phyloP scores from a whole-genome alignment of 2,888 invertebrate species.

The Pseudoips prasinana region DNA sequence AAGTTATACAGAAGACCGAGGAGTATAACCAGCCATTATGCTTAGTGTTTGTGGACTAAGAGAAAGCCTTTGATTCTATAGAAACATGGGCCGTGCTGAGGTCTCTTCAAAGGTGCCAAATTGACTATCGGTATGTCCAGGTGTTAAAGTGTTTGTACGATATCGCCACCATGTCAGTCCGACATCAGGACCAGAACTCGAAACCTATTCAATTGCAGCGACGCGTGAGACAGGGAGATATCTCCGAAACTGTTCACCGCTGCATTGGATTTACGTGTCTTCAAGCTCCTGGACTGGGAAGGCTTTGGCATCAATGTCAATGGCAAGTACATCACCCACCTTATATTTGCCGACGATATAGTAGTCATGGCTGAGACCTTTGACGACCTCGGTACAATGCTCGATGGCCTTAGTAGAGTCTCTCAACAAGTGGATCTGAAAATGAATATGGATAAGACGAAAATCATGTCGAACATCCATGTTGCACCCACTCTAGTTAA shows the following conservation, averaged over 20 bases:
- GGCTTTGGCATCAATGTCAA: not conserved
- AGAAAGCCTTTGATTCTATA: slow-evolving; percentile 1
- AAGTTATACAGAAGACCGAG: slow-evolving; percentile 2
- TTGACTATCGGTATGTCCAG: slow-evolving; percentile 2
- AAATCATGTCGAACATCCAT: not conserved
- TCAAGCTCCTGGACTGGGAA: slow-evolving; percentile 1
- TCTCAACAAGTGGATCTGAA: not conserved
- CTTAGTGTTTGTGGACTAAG: slow-evolving; percentile 1
- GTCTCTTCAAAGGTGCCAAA: slow-evolving; percentile 2
- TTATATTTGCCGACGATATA: slow-evolving; percentile 1
- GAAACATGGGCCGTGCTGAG: slow-evolving; percentile 1
- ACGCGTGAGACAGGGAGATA: slow-evolving; percentile 2
- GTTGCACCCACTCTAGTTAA: not conserved
- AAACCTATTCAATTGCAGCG: not conserved
- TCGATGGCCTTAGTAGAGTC: not conserved
- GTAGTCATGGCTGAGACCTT: not conserved
- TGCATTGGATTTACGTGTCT: not conserved
- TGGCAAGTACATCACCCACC: not conserved
- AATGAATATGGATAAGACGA: slow-evolving; percentile 1
- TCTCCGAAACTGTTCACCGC: not conserved
- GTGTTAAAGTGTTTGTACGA: slow-evolving; percentile 2
- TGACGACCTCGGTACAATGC: not conserved
- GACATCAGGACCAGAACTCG: not conserved
- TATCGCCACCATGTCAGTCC: not conserved
- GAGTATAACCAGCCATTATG: not conserved